Conservation (phyloP, 2,113 vertebrate genomes). For the Eretmodus cyanostictus region DNA sequence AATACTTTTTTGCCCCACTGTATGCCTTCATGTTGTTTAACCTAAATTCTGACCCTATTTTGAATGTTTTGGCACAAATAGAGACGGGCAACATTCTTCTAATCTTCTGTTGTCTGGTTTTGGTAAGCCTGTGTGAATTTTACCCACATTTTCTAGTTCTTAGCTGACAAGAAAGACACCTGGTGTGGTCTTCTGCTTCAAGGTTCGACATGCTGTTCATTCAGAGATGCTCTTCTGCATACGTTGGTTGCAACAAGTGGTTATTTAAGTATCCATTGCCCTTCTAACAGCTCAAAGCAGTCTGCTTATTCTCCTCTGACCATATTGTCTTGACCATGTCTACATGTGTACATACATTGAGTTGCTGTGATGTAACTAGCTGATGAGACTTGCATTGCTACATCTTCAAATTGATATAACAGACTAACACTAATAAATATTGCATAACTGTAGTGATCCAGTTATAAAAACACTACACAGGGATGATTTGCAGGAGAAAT, state of each 20-base stretch:
- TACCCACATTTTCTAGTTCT: not conserved
- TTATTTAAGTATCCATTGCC: not conserved
- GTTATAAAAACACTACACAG: not conserved
- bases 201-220: fast-evolving
- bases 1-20: too few species aligned
- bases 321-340: not conserved
- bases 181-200: not conserved
- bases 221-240: not conserved
- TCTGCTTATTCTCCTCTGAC: not conserved
- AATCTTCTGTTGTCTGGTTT: not conserved
- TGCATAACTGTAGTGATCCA: not conserved
- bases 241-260: not conserved
- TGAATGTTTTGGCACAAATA: not conserved
- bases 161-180: not conserved
- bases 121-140: not conserved
- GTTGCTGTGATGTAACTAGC: not conserved
- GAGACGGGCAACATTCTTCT: not conserved
- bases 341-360: not conserved
- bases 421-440: not conserved
- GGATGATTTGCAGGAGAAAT: not conserved
- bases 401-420: not conserved
- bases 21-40: not conserved
- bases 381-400: not conserved
- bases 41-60: not conserved
- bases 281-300: not conserved